Evolutionary conservation across 2,888 invertebrate genomes (phyloP).

Genomic region (Ctena decussata): DNA sequence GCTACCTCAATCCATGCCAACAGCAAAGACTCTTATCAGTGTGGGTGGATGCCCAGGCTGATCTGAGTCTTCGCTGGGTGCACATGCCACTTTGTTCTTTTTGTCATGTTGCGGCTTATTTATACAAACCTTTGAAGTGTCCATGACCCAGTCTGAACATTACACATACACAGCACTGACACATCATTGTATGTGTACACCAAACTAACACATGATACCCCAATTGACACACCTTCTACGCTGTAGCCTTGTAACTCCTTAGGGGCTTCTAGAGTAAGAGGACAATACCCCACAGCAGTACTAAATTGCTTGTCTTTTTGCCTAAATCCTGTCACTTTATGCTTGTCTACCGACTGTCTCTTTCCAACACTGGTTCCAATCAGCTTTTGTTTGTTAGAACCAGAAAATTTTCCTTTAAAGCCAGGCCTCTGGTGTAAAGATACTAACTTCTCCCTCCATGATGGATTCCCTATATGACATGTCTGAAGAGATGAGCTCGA

Average conservation of each 20-base stretch:
- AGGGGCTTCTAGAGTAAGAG: slow-evolving; percentile 20
- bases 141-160: slow-evolving; percentile 34
- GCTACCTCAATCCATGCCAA: too few relatives aligned
- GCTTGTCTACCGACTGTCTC: neutral
- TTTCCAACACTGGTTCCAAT: neutral
- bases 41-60: too few relatives aligned
- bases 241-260: slow-evolving; percentile 52
- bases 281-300: neutral
- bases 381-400: neutral
- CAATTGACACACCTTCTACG: slow-evolving; percentile 44
- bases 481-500: slow-evolving; percentile 29
- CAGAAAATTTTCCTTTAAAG: neutral
- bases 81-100: too few relatives aligned
- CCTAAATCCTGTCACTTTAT: slow-evolving; percentile 50
- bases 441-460: slow-evolving; percentile 68
- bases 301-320: neutral
- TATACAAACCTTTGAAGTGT: slow-evolving; percentile 49
- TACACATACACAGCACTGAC: slow-evolving; percentile 52
- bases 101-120: too few relatives aligned
- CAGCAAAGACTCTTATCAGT: too few relatives aligned
- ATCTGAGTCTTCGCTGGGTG: too few relatives aligned
- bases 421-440: slow-evolving; percentile 32
- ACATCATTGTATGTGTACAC: slow-evolving; percentile 56
- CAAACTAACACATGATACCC: slow-evolving; percentile 20
- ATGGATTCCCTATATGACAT: slow-evolving; percentile 65